A percentile compares a stretch with the other conserved stretches of the same genome.
These are phyloP conservation scores for Pycnomerus fuliginosus DNA, from an alignment of 2,888 invertebrate species.

Conservation along the genomic window DNA sequence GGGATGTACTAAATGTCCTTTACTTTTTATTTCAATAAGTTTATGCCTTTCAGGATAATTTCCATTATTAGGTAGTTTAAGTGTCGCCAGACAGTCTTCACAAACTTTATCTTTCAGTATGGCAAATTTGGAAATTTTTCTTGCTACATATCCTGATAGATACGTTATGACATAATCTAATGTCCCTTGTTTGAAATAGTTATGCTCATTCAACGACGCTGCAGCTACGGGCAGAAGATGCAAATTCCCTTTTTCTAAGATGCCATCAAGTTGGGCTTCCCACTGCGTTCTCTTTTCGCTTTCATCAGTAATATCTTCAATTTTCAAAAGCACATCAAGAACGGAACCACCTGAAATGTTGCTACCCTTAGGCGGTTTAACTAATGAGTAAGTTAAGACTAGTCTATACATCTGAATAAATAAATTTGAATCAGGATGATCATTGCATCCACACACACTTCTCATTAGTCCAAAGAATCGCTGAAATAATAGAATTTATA, in stretches of 20 bases:
- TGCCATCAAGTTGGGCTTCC: neutral
- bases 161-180: neutral
- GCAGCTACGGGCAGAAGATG: neutral
- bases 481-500: constrained; percentile 1
- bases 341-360: neutral
- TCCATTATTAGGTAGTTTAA: neutral
- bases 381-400: neutral
- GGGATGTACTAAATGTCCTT: neutral
- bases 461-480: neutral
- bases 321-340: neutral
- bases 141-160: neutral
- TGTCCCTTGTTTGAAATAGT: neutral
- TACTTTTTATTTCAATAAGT: neutral
- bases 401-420: neutral
- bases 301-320: neutral
- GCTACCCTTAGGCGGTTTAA: neutral
- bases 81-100: neutral
- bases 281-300: neutral
- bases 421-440: neutral
- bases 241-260: neutral
- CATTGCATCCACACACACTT: neutral
- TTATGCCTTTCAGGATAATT: neutral
- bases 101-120: neutral
- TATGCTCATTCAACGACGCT: neutral
- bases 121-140: neutral